These are phyloP conservation scores for Brachionichthys hirsutus DNA, from an alignment of 2,113 vertebrate species.

Conservation along the genomic window DNA sequence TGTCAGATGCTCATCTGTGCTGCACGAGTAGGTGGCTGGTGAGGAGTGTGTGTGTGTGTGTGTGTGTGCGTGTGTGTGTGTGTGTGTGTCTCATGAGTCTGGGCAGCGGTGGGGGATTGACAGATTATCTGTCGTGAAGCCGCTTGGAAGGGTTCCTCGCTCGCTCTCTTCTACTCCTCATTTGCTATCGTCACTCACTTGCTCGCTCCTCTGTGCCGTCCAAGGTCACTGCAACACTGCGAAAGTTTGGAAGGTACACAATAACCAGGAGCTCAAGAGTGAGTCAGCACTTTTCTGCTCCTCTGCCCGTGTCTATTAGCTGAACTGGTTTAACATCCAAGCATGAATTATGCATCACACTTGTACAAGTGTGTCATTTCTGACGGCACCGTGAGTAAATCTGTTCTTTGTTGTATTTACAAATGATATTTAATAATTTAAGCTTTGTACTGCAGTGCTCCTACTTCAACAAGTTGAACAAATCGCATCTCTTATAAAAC, in stretches of 20 bases:
- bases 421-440: slow-evolving; percentile 1
- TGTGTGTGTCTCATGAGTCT: slow-evolving; percentile 53
- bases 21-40: slow-evolving; percentile 49
- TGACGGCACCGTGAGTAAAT: neutral
- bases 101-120: slow-evolving; percentile 68
- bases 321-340: slow-evolving; percentile 46
- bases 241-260: slow-evolving; percentile 68
- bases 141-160: slow-evolving; percentile 64
- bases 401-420: slow-evolving; percentile 6
- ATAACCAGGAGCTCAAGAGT: slow-evolving; percentile 51
- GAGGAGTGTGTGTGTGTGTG: slow-evolving; percentile 28
- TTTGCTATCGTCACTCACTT: slow-evolving; percentile 52
- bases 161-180: slow-evolving; percentile 37
- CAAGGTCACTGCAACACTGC: slow-evolving; percentile 76
- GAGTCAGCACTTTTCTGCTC: slow-evolving; percentile 73
- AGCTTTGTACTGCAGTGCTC: neutral
- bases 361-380: neutral
- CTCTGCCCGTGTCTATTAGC: slow-evolving; percentile 38
- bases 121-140: slow-evolving; percentile 72
- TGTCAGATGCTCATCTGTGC: slow-evolving; percentile 56
- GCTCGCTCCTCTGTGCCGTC: slow-evolving; percentile 35
- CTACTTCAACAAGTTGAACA: slow-evolving; percentile 1
- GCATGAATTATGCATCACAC: slow-evolving; percentile 32
- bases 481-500: too few relatives aligned
- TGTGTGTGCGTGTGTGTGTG: slow-evolving; percentile 37